Percentiles rank a stretch among this genome's conserved stretches.
phyloP scores from a whole-genome alignment of 2,113 vertebrate genomes.

The Oenanthe oenanthe region DNA sequence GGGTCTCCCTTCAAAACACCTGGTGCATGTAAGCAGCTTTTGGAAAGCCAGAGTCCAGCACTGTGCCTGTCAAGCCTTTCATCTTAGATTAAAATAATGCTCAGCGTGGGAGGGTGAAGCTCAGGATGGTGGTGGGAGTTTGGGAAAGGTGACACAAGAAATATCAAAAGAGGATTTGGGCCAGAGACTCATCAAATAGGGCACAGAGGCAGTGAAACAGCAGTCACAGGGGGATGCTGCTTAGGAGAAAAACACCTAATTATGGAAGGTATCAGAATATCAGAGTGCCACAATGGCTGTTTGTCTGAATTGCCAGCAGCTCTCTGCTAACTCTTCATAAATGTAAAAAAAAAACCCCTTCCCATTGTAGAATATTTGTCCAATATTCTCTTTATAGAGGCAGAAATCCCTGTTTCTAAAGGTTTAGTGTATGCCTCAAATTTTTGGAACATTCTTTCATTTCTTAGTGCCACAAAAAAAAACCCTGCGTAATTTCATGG shows the following conservation, averaged over 20 bases:
- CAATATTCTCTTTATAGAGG: neutral
- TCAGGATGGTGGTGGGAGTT: neutral
- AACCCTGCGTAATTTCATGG: neutral
- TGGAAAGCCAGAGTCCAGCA: neutral
- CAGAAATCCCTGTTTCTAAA: neutral
- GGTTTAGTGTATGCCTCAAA: rapidly evolving
- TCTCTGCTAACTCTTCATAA: neutral
- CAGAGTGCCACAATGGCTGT: neutral
- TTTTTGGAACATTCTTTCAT: too few species aligned
- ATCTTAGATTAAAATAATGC: neutral
- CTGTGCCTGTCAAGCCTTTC: neutral
- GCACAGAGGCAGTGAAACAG: neutral
- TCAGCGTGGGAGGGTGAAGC: neutral
- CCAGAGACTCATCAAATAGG: neutral
- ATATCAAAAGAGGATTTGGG: neutral
- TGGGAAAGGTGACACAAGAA: neutral
- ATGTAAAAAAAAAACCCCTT: neutral
- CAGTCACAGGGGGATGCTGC: neutral
- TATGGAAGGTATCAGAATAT: neutral
- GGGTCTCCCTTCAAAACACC: neutral
- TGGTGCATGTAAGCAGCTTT: neutral
- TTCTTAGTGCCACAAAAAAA: too few species aligned
- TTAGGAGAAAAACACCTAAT: neutral
- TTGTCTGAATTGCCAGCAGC: neutral
- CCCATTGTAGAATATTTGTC: neutral